Evolutionary conservation across 2,113 vertebrate species (phyloP).

Genomic region (Regulus satrapa): DNA sequence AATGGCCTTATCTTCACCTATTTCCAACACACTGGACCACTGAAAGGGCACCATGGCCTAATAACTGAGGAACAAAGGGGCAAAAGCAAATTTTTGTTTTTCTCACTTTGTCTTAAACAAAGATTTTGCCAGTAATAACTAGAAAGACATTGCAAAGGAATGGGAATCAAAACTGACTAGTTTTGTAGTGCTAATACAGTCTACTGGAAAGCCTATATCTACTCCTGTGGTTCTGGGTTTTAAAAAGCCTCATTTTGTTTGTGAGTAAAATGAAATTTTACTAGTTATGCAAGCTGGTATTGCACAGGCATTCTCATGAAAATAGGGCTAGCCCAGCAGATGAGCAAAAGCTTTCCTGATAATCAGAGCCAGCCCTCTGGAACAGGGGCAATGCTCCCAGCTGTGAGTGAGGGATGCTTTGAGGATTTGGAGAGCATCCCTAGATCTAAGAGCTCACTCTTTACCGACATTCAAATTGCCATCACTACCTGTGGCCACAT

Average conservation of each 20-base stretch:
- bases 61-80: background rate
- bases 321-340: conserved; percentile 26
- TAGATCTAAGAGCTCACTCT: background rate
- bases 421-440: background rate
- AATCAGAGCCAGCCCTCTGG: background rate
- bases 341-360: background rate
- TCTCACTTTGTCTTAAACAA: background rate
- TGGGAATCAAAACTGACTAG: conserved; percentile 14
- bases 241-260: conserved; percentile 43
- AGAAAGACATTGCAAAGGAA: conserved; percentile 39
- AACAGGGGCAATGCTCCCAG: background rate
- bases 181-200: background rate
- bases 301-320: conserved; percentile 38
- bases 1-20: background rate
- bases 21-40: background rate
- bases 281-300: conserved; percentile 56
- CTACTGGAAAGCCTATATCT: background rate
- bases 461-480: background rate
- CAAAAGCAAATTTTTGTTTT: background rate
- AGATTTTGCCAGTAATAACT: conserved; percentile 8
- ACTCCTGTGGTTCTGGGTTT: conserved; percentile 29
- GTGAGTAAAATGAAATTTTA: conserved; percentile 42
- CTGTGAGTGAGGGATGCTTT: background rate
- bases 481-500: background rate
- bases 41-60: background rate